Evolutionary conservation across 2,113 vertebrate species (phyloP).

Genomic region (Lepisosteus osseus): DNA sequence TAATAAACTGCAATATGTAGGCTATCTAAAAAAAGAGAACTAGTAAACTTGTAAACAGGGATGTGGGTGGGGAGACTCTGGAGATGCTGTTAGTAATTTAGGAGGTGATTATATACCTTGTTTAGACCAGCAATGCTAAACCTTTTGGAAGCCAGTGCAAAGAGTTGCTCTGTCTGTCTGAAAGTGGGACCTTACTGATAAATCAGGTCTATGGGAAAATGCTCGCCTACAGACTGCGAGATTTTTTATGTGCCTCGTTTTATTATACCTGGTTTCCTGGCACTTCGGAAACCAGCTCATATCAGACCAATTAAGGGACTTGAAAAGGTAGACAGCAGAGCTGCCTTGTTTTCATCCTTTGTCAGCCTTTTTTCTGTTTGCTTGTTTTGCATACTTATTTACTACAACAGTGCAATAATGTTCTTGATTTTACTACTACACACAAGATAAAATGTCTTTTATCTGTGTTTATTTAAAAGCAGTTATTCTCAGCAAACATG

Average conservation of each 20-base stretch:
- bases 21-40: too few species aligned
- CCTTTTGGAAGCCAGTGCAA: background rate
- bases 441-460: too few species aligned
- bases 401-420: background rate
- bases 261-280: conserved; percentile 38
- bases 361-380: background rate
- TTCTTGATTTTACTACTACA: background rate
- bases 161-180: conserved; percentile 3
- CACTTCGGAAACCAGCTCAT: conserved; percentile 6
- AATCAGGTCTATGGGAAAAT: conserved; percentile 8
- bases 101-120: conserved; percentile 11
- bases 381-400: too few species aligned
- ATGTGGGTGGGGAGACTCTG: background rate
- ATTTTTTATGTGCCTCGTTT: conserved; percentile 45
- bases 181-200: background rate
- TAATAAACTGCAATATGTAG: too few species aligned
- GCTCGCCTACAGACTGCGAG: conserved; percentile 15
- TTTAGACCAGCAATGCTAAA: background rate
- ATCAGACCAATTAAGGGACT: conserved; percentile 28
- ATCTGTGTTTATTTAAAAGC: conserved; percentile 33
- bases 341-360: background rate
- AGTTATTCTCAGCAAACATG: conserved; percentile 34
- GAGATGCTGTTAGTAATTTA: conserved; percentile 22
- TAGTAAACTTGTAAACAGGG: too few species aligned
- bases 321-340: conserved; percentile 23